Base-by-base conservation (phyloP, 2,797 vertebrate species). In the Falco rusticolus region DNA sequence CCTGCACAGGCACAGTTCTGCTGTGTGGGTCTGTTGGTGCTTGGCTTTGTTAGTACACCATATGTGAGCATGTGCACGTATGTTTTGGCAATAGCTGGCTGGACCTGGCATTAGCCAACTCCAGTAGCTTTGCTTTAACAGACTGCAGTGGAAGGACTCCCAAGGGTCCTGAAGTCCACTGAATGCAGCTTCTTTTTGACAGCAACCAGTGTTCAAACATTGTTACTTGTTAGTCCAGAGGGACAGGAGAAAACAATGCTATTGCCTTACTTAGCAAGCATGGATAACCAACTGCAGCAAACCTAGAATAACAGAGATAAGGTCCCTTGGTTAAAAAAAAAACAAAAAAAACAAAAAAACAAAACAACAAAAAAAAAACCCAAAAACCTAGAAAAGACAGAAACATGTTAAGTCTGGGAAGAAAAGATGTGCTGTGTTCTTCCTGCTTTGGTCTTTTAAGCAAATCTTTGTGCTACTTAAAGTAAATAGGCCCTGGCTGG, bases 51-150 rank as follows among this genome's bases (percentile, higher is more conserved):
- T 11, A 0, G 17, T 31, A 37, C 14, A 47, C 20, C 19, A 33
- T 51, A 39, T 65, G 59, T 57, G 28, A 72, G 13, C 31, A 25
- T 1, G 1, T 31, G 24, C 3, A 6, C 1, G 10, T 51, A 14
- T 50, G 18, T 61, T 82, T 57, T 61, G 59, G 17, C 51, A 19
- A 60, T 3, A 84, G 11, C 6, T 48, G 47, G 13, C 13, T 68
- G 48, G 45, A 80, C n/a, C 5, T 43, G 16, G 2, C 33, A 50
- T 18, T 26, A 54, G 43, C 17, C 0, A 0, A 16, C 39, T 54
- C 31, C 19, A 79, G 28, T n/a, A 75, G 53, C 74, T 50, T 66
- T 75, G 57, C 13, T 43, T 7, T 56, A n/a, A 57, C 11, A 77
- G 34, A 18, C 7, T 20, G 31, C 6, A 66, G 16, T 18, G 16